These are phyloP conservation scores for Pseudochaenichthys georgianus DNA, from an alignment of 2,797 vertebrate species.

Conservation along the genomic window DNA sequence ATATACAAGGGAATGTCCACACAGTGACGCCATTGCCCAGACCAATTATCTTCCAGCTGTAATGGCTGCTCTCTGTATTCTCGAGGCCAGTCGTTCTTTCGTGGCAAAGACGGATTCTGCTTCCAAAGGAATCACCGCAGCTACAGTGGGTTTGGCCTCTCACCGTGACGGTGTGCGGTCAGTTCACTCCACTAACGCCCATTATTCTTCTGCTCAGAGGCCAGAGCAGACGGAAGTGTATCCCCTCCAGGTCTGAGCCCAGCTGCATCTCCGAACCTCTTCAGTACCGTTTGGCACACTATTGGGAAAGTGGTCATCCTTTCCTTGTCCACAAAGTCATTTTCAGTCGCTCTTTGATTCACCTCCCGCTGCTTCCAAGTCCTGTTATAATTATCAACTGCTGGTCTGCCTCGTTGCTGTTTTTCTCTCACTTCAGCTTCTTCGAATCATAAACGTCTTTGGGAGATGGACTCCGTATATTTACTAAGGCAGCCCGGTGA, in stretches of 20 bases:
- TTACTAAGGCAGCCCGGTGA: constrained; percentile 41
- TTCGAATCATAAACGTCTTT: constrained; percentile 11
- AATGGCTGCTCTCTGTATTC: constrained; percentile 53
- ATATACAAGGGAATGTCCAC: constrained; percentile 32
- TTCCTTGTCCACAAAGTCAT: constrained; percentile 24
- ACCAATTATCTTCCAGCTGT: constrained; percentile 54
- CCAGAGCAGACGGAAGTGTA: constrained; percentile 43
- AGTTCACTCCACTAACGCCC: constrained; percentile 69
- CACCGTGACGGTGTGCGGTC: constrained; percentile 73
- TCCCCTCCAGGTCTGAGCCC: constrained; percentile 49
- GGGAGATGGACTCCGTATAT: constrained; percentile 44
- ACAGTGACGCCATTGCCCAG: constrained; percentile 36
- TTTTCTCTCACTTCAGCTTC: no score
- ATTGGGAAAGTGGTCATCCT: constrained; percentile 32
- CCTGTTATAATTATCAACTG: background rate
- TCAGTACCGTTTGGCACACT: constrained; percentile 29
- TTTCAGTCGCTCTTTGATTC: constrained; percentile 35
- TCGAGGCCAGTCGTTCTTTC: constrained; percentile 45
- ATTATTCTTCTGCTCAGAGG: constrained; percentile 70
- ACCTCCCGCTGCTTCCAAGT: constrained; percentile 27
- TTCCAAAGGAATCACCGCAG: constrained; percentile 70
- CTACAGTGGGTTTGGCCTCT: constrained; percentile 74
- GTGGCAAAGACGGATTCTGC: constrained; percentile 61
- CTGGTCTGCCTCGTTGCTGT: no score
- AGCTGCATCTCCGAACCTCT: constrained; percentile 31